Base-by-base conservation (phyloP, 2,797 vertebrate genomes). In the Petrocephalus schoutedeni region DNA sequence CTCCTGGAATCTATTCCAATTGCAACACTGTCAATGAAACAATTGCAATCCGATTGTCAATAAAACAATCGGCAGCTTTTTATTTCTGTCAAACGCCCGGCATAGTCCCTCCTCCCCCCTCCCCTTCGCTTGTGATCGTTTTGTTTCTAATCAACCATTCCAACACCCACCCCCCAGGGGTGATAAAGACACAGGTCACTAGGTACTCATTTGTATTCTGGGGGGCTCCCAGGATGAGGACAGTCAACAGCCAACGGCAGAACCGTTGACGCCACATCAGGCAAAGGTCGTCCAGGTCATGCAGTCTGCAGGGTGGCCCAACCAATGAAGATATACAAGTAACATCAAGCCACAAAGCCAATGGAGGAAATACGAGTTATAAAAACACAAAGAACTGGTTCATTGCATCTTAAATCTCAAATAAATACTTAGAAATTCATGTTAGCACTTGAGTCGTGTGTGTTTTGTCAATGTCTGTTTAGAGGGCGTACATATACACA, bases 181-280 rank as follows among this genome's bases (percentile, higher is more conserved):
- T 12, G 14, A 32, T 19, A 41, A 32, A 32, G 23, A 57, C 84
- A 85, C 56, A 54, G 84, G 84, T 54, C 56, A 23, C 10, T 28
- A 57, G 84, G 56, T 36, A 58, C 32, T 14, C 32, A 86, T 86
- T 86, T 86, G 84, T 86, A 86, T 86, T 59, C 84, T n/a, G 23
- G 28, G 53, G 84, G 53, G 54, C 84, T 86, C 28, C 56, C 53
- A 19, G 84, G 28, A n/a, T 59, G 84, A 86, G 84, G 84, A 86
- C 84, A 59, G 28, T 28, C 51, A 84, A 84, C 21, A 56, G 45
- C 49, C 84, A 16, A 41, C 0, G 28, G 84, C 56, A 85, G 14
- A 58, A 85, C 1, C 21, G 4, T 10, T 41, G 84, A 58, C 19
- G 3, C 58, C 84, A 57, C 84, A 36, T 77, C 71, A 45, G 71